Percentiles rank a stretch among this genome's conserved stretches.
These are phyloP conservation scores for Drosophila monieri DNA, from an alignment of 2,888 invertebrate species.

Conservation along the genomic window DNA sequence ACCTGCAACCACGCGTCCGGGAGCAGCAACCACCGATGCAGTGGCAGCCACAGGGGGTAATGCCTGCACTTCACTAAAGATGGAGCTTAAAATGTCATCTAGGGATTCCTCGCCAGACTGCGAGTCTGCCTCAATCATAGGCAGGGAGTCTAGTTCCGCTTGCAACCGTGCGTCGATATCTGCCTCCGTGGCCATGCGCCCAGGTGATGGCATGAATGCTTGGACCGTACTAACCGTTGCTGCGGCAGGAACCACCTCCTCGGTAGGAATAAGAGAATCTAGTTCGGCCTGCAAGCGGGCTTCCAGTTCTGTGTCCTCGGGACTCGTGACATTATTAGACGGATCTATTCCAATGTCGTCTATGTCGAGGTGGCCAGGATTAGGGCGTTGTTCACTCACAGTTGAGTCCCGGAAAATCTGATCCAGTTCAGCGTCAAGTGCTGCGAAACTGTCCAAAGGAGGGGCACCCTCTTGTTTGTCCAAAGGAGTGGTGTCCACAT, in stretches of 20 bases:
- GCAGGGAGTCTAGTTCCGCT: slow-evolving; percentile 54
- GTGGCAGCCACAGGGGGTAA: neutral
- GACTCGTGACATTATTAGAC: neutral
- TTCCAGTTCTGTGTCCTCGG: slow-evolving; percentile 41
- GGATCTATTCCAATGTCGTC: too few species aligned
- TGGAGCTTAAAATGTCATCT: neutral
- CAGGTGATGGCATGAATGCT: neutral
- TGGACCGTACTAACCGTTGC: neutral
- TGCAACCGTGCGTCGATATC: slow-evolving; percentile 56
- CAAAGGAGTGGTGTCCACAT: neutral
- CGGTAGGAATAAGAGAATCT: neutral
- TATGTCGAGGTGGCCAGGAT: too few species aligned
- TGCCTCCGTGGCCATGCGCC: neutral
- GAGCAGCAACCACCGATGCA: neutral
- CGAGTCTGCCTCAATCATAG: slow-evolving; percentile 47
- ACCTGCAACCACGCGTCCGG: neutral
- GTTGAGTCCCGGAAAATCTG: neutral
- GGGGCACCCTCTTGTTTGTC: neutral
- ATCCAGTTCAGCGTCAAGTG: neutral
- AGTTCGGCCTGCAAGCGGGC: slow-evolving; percentile 55
- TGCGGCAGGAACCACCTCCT: neutral
- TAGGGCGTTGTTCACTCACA: neutral
- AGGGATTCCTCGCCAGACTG: neutral
- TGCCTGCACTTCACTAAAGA: neutral
- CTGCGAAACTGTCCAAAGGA: neutral